phyloP scores from a whole-genome alignment of 2,888 invertebrate genomes.

The Leptura quadrifasciata region DNA sequence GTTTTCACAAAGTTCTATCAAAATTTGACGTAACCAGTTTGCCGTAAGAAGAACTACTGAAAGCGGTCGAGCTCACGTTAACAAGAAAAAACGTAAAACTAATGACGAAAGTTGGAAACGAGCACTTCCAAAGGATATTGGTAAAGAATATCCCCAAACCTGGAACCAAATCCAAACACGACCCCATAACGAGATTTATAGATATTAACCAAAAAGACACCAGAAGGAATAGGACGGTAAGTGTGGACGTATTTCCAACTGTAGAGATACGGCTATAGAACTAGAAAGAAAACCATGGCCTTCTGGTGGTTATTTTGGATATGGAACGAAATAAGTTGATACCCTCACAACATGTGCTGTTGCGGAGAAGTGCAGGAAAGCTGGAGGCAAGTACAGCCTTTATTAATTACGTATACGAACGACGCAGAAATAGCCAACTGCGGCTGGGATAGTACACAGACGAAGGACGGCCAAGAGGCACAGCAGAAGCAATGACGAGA shows the following conservation, averaged over 20 bases:
- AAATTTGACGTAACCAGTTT: slow-evolving; percentile 88
- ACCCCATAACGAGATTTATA: slow-evolving; percentile 86
- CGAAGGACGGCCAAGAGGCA: slow-evolving; percentile 78
- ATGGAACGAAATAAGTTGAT: slow-evolving; percentile 56
- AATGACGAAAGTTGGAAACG: slow-evolving; percentile 47
- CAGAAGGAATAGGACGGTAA: slow-evolving; percentile 79
- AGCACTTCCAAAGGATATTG: slow-evolving; percentile 77
- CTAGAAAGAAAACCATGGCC: slow-evolving; percentile 87
- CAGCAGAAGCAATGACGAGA: slow-evolving; percentile 82
- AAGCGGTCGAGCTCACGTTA: slow-evolving; percentile 88
- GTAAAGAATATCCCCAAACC: slow-evolving; percentile 87
- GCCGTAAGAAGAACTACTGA: slow-evolving; percentile 85
- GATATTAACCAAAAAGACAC: slow-evolving; percentile 84
- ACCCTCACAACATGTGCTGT: slow-evolving; percentile 78
- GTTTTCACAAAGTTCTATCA: slow-evolving; percentile 85
- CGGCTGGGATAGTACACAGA: slow-evolving; percentile 74
- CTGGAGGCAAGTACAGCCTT: slow-evolving; percentile 85
- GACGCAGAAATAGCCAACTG: slow-evolving; percentile 79
- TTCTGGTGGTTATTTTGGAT: slow-evolving; percentile 81
- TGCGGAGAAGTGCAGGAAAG: slow-evolving; percentile 78
- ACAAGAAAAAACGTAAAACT: slow-evolving; percentile 76
- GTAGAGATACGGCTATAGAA: slow-evolving; percentile 88
- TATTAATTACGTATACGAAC: slow-evolving; percentile 91
- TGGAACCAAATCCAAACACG: slow-evolving; percentile 79
- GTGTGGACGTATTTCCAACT: slow-evolving; percentile 91